Base-by-base conservation (phyloP, 2,888 invertebrate genomes). In the Belgica antarctica region DNA sequence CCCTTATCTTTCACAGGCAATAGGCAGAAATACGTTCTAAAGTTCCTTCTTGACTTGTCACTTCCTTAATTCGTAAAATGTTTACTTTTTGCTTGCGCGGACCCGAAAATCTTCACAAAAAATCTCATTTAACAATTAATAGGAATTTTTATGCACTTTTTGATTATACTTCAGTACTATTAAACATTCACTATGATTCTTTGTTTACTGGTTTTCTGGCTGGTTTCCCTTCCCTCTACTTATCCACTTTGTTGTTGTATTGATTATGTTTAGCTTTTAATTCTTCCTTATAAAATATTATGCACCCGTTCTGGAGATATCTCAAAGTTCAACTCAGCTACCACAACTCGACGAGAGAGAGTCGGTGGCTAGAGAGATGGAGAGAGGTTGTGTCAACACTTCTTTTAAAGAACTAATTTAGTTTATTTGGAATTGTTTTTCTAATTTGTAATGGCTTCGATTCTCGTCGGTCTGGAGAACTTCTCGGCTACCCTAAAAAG, bases 41-140 rank as follows among this genome's bases (percentile, higher is more conserved):
- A 41, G 25, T 24, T 66, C 52, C n/a, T n/a, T n/a, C n/a, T n/a
- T n/a, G n/a, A n/a, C n/a, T n/a, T n/a, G n/a, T 57, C 47, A 31
- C 31, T 46, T 66, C 28, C 31, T 22, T 68, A 34, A 68, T 57
- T 68, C 52, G 52, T 17, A 52, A 52, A 52, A 52, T 52, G 52
- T 52, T 52, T 52, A 22, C 22, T 2, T 52, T 52, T 52, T 17
- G 4, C 22, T 22, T 52, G 2, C 52, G n/a, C n/a, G n/a, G n/a
- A n/a, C n/a, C n/a, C n/a, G n/a, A n/a, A n/a, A 52, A 52, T 47
- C 34, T n/a, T n/a, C 52, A 68, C 52, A 68, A 34, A 59, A 68
- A 68, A 68, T 68, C 68, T 68, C 68, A 57, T 68, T 68, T 68
- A 68, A 68, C 68, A 68, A 68, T 68, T 68, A 68, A 68, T 68